A percentile compares a stretch with the other conserved stretches of the same genome.
These are phyloP conservation scores for Lamellibrachia columna DNA, from an alignment of 2,888 invertebrate genomes.

Conservation along the genomic window DNA sequence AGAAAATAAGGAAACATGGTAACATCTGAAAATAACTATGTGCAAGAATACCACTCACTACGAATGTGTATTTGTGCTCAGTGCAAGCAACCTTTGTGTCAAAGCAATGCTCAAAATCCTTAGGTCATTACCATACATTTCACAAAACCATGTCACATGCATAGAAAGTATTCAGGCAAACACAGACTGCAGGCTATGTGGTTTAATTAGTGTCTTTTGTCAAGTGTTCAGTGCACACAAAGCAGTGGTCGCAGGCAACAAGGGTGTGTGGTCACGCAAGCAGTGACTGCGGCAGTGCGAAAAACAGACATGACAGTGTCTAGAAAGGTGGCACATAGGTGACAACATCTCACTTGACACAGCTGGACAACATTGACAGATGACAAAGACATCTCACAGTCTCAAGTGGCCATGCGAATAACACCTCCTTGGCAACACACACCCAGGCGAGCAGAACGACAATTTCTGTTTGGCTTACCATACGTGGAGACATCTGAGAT, in stretches of 20 bases:
- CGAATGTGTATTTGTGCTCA: not conserved
- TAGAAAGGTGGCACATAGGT: not conserved
- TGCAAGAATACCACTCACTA: not conserved
- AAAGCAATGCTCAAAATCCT: not conserved
- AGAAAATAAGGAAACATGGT: not conserved
- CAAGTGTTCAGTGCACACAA: too few species aligned
- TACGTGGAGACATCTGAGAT: slow-evolving; percentile 26
- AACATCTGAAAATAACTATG: not conserved
- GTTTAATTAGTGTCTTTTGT: not conserved
- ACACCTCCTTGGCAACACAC: not conserved
- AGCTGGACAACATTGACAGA: not conserved
- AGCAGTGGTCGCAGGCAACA: too few species aligned
- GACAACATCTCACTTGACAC: not conserved
- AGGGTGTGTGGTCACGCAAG: not conserved
- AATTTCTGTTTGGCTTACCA: slow-evolving; percentile 27
- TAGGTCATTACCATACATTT: not conserved
- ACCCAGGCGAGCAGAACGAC: not conserved
- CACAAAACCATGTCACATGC: not conserved
- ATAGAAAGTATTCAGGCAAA: not conserved
- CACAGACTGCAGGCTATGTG: not conserved
- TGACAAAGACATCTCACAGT: not conserved
- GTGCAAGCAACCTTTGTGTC: not conserved
- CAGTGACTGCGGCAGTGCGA: not conserved
- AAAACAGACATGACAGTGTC: not conserved
- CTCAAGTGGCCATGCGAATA: not conserved